Evolutionary conservation across 2,797 vertebrate species (phyloP).

Genomic region (Stomatorhinus walkeri): DNA sequence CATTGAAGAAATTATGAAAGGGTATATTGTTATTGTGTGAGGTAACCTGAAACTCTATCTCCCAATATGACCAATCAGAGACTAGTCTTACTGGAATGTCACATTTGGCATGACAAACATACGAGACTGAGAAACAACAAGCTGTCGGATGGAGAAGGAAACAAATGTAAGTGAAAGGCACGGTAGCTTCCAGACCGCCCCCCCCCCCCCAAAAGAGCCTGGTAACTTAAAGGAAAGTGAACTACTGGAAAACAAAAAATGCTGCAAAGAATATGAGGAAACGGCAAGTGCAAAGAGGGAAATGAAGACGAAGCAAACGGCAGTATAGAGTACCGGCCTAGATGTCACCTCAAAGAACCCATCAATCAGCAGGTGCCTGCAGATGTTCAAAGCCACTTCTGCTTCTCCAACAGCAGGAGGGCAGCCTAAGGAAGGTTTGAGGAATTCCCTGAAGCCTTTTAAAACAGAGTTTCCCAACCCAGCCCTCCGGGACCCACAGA

Average conservation of each 20-base stretch:
- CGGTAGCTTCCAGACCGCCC: slow-evolving; percentile 11
- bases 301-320: slow-evolving; percentile 25
- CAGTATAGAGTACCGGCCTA: slow-evolving; percentile 34
- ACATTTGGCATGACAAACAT: slow-evolving; percentile 28
- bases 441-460: not conserved
- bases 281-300: slow-evolving; percentile 32
- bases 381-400: slow-evolving; percentile 43
- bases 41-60: slow-evolving; percentile 40
- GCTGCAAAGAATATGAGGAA: slow-evolving; percentile 23
- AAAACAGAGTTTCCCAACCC: not conserved
- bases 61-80: slow-evolving; percentile 43
- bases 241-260: slow-evolving; percentile 33
- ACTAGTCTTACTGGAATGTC: slow-evolving; percentile 40
- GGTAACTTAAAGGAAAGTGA: slow-evolving; percentile 41
- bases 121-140: not conserved
- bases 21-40: slow-evolving; percentile 40
- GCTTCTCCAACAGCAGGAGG: slow-evolving; percentile 15
- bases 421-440: not conserved
- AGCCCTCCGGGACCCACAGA: not conserved
- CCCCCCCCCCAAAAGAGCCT: slow-evolving; percentile 13
- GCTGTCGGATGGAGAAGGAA: not conserved
- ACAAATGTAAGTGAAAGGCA: not conserved
- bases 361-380: slow-evolving; percentile 45
- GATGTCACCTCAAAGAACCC: slow-evolving; percentile 36
- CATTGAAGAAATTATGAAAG: slow-evolving; percentile 51